Base-by-base conservation (phyloP, 1,140 invertebrate species). In the Halictus rubicundus region DNA sequence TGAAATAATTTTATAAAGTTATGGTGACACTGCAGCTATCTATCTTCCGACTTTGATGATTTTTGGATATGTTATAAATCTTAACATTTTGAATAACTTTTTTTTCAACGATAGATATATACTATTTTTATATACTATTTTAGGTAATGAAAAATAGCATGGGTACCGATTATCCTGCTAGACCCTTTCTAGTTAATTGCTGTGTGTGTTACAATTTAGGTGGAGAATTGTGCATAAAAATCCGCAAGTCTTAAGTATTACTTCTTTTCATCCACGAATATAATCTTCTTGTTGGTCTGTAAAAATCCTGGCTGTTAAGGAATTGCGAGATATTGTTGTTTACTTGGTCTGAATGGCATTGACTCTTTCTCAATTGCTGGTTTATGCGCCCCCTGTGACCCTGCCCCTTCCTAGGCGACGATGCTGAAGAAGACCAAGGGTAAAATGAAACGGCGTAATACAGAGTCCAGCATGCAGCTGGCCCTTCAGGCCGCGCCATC, bases 361-460 rank as follows among this genome's bases (percentile, higher is more conserved):
- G 73, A 81, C 83, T 70, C 70, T 81, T 64, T 88, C 82, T 87
- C 81, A 80, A 89, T 84, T 85, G 78, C 80, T 88, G 85, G 78
- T 89, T 82, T 91, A 83, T 91, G 90, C 87, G 91, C 90, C 86
- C 91, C 91, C 88, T 92, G 68, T 78, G 90, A 92, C 92, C 89
- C 91, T 92, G 85, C 92, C 92, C 93, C 92, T 93, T 93, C 93
- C 92, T 95, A 97, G 96, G 96, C 96, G 87, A 97, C 96, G 91
- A 97, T 97, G 96, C 94, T 97, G 94, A 97, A 97, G 95, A 97
- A 97, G 94, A 96, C 96, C 95, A 98, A 98, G 94, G 96, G 96
- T 90, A 98, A 98, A 95, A 98, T 98, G 95, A 98, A 98, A 94
- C 95, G 97, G 79, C 95, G 97, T 90, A 98, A 98, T 94, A 98